Evolutionary conservation across 1,140 invertebrate species (phyloP).

Genomic region (Zaprionus kolodkinae): DNA sequence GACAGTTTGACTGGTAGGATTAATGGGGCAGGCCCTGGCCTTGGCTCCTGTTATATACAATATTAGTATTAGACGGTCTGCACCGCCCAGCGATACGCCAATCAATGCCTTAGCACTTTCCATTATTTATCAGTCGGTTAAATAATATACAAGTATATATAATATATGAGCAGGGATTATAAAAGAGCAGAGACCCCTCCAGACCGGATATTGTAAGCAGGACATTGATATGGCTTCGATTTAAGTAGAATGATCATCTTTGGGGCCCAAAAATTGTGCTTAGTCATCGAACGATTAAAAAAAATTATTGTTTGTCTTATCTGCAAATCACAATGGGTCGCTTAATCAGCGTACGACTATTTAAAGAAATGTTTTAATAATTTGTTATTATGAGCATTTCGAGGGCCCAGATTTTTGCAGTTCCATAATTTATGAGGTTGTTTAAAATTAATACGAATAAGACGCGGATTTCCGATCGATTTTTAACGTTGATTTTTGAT

Average conservation of each 20-base stretch:
- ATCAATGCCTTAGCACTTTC: slow-evolving; percentile 2
- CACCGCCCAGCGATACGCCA: background rate
- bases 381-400: slow-evolving; percentile 1
- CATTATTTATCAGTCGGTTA: background rate
- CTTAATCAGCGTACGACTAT: slow-evolving; percentile 6
- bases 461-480: background rate
- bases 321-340: background rate
- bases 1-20: slow-evolving; percentile 38
- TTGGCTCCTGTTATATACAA: background rate
- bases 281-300: slow-evolving; percentile 12
- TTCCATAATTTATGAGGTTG: slow-evolving; percentile 8
- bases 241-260: too few relatives aligned
- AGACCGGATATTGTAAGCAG: background rate
- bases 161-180: background rate
- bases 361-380: slow-evolving; percentile 14
- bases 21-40: slow-evolving; percentile 13
- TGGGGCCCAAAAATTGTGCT: background rate
- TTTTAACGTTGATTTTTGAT: background rate
- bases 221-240: background rate
- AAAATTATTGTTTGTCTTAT: slow-evolving; percentile 17
- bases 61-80: background rate
- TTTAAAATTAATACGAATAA: background rate
- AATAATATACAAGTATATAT: too few relatives aligned
- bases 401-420: slow-evolving; percentile 10
- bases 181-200: background rate